Base-by-base conservation (phyloP, 2,888 invertebrate species). In the Falcaria lacertinaria region DNA sequence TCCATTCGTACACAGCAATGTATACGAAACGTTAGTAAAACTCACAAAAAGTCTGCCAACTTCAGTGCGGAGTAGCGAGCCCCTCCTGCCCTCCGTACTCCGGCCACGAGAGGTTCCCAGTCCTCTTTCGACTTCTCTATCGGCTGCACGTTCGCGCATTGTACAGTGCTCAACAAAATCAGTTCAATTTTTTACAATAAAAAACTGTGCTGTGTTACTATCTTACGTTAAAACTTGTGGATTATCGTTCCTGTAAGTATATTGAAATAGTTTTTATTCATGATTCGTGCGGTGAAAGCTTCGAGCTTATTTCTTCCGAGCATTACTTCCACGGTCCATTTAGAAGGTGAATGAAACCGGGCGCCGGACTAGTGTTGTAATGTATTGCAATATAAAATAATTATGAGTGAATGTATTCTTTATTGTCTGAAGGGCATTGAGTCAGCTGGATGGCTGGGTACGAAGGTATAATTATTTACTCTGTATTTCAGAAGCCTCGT, bases 181-280 rank as follows among this genome's bases (percentile, higher is more conserved):
- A 73, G 73, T 78, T 70, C 57, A 67, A 76, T 69, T 67, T 75
- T 75, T 65, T 65, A 64, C 66, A 67, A 65, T 63, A 75, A 74
- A 73, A 70, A 77, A 72, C 64, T 75, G 88, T 88, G 86, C 69
- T 80, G 86, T 88, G 86, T 70, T 69, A 7, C 61, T 58, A 58
- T 59, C 63, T 64, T 64, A 57, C 68, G 57, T 64, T 49, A 64
- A 57, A 55, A 54, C 57, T 37, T 48, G 78, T 75, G 87, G 86
- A 87, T 87, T 82, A 74, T 69, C 66, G 50, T 66, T 57, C 59
- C 64, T 64, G 88, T 88, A 67, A 87, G 88, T 88, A 74, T 47
- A 37, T 34, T 43, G 56, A 47, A 34, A 45, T 28, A 17, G 48
- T 51, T 50, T 49, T 52, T 60, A 52, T 54, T 48, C 46, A 44